These are phyloP conservation scores for Nasalis larvatus DNA, from an alignment of 2,113 vertebrate species.

Conservation along the genomic window DNA sequence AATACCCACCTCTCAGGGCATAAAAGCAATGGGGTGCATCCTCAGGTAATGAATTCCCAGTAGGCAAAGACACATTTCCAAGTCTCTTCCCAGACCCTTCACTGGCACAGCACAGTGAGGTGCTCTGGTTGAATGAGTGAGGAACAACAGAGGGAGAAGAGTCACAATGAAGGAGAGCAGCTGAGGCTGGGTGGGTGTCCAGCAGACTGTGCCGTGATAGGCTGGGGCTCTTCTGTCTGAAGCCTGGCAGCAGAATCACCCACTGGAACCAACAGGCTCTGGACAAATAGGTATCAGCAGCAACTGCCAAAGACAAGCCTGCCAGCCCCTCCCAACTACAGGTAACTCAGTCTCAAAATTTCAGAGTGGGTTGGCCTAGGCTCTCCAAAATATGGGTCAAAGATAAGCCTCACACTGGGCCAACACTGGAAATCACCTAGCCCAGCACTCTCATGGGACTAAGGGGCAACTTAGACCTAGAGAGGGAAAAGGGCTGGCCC, in stretches of 20 bases:
- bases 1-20: background rate
- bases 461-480: background rate
- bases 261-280: background rate
- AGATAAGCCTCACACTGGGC: background rate
- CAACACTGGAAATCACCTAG: background rate
- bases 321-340: background rate
- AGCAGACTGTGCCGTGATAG: background rate
- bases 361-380: background rate
- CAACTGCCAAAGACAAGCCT: background rate
- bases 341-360: constrained; percentile 16
- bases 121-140: background rate
- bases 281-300: background rate
- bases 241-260: background rate
- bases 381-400: background rate
- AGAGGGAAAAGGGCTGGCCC: background rate
- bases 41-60: background rate
- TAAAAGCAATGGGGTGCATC: background rate
- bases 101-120: background rate
- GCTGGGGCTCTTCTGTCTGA: background rate
- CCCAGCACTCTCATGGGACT: background rate
- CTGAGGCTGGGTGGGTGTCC: constrained; percentile 23
- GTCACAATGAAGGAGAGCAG: background rate
- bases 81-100: background rate
- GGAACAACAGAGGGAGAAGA: background rate
- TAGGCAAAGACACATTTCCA: background rate